Conservation (phyloP, 2,888 invertebrate species). For the Stratiomys singularior region DNA sequence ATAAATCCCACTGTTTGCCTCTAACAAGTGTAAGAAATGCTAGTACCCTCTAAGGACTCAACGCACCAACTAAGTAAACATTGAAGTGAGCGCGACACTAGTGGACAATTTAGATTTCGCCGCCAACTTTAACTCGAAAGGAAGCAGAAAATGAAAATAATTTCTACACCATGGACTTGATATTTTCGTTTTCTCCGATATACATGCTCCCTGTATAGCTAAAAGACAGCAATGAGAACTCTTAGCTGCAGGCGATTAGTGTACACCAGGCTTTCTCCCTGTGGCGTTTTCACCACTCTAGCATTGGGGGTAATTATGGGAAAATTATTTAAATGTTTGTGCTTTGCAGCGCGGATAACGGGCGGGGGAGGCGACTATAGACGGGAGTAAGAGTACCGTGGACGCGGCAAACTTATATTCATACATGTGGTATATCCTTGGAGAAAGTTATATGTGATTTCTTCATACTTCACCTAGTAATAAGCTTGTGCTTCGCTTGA, state of each 20-base stretch:
- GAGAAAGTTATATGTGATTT: background rate
- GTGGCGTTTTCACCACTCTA: background rate
- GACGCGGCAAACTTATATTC: too few relatives aligned
- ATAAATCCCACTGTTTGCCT: too few relatives aligned
- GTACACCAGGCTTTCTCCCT: background rate
- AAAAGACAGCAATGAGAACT: background rate
- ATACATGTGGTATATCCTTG: too few relatives aligned
- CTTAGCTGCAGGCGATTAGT: slow-evolving; percentile 38
- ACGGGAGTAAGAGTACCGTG: background rate
- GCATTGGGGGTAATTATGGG: slow-evolving; percentile 40
- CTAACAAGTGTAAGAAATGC: too few relatives aligned
- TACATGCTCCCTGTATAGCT: background rate
- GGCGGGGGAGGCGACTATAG: background rate
- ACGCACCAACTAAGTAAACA: background rate
- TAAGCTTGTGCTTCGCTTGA: slow-evolving; percentile 7
- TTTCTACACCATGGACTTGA: background rate
- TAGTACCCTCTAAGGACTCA: background rate
- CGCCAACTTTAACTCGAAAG: background rate
- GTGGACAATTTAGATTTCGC: background rate
- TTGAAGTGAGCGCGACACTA: slow-evolving; percentile 1
- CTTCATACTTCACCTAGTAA: background rate
- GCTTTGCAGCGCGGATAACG: slow-evolving; percentile 1
- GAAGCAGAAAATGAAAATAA: slow-evolving; percentile 3
- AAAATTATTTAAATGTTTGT: slow-evolving; percentile 42
- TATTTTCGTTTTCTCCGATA: slow-evolving; percentile 4